Evolutionary conservation across 1,140 invertebrate genomes (phyloP), one percentile per base, ranked within the genome.

Genomic region (Bombus difficillimus): DNA sequence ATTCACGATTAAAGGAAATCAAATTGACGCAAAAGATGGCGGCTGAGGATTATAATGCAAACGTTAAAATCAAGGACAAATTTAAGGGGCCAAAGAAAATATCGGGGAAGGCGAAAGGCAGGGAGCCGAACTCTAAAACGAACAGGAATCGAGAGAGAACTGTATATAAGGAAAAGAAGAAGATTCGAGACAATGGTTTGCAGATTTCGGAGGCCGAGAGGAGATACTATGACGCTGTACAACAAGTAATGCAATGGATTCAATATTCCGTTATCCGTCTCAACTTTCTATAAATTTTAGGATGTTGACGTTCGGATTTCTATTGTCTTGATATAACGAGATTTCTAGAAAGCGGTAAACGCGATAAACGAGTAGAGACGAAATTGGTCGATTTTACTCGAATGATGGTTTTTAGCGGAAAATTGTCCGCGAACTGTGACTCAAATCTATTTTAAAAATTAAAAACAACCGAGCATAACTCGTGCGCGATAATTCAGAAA

Each of bases 1-100:
- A 90, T 5, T 47, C 47, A 18, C 88, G 88, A 4, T 41, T 90
- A 12, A 90, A 47, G 32, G 89, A 90, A 53, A 90, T 90, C n/a
- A 90, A 78, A 86, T 71, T 90, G 32, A 18, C 28, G 34, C 86
- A 37, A n/a, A 59, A 37, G 39, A 34, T 53, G 25, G 39, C n/a
- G 28, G 59, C 53, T 25, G 18, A 71, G 13, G 59, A 72, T n/a
- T 12, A 72, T 47, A 22, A 76, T 25, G 1, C 43, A 12, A 77
- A 12, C 28, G 68, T n/a, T 10, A 72, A 41, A 32, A n/a, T 15
- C 39, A 88, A 32, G 34, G 1, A 13, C 12, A 87, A 72, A 37
- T 37, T 28, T n/a, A 41, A 1, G 59, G n/a, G 43, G 3, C 2
- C 2, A 18, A 28, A 32, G 4, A 89, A 22, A 53, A 53, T 22